Base-by-base conservation (phyloP, 1,140 invertebrate species). In the Diorhabda elongata region DNA sequence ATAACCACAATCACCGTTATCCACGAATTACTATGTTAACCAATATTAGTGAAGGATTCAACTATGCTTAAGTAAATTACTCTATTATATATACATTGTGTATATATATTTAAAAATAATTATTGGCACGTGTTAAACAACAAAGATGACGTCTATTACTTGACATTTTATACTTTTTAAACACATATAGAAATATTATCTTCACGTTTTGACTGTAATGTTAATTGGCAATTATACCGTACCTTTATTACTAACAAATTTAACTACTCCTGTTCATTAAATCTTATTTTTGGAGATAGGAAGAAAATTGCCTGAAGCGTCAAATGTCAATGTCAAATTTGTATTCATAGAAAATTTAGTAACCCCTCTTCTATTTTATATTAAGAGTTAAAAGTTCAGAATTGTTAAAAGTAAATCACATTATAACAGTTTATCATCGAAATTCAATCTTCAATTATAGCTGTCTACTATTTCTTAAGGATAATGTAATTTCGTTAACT, bases 101-200 rank as follows among this genome's bases (percentile, higher is more conserved):
- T 52, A n/a, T n/a, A 52, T 52, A 52, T 8, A 52, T 52, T 8
- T 8, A 2, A 52, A 52, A 8, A 52, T 52, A 52, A 52, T 8
- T 8, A 52, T 52, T 52, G 47, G 47, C 47, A 52, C 47, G 47
- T 52, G 47, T 52, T 52, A 52, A 52, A 52, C 47, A 52, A 52
- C 47, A 52, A 52, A 52, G n/a, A 52, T 52, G 47, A 52, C 47
- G 47, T 52, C 6, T 52, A 52, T 52, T 8, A 26, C 26, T 52
- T 52, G 47, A 52, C 47, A 52, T 52, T 8, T 52, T 52, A n/a
- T n/a, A 52, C 4, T 52, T n/a, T 52, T 52, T 52, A 6, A 52
- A 52, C n/a, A 6, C 47, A 52, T 2, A 3, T 3, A 4, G 6
- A 52, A 8, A 52, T 8, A 52, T n/a, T 52, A 8, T 8, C n/a